Conservation (phyloP, 2,113 vertebrate genomes). For the Sapayoa aenigma region DNA sequence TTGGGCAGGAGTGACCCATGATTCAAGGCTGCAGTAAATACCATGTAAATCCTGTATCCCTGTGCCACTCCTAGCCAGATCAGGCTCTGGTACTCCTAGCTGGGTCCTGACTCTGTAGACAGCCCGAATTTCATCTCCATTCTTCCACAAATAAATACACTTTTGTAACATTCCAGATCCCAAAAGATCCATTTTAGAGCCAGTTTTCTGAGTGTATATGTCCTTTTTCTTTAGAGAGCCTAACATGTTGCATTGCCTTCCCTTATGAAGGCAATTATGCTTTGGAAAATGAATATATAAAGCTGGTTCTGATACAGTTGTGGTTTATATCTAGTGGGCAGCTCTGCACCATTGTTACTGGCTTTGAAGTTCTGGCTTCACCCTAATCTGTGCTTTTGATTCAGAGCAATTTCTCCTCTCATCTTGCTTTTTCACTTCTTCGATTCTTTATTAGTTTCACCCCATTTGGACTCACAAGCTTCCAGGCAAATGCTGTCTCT, state of each 20-base stretch:
- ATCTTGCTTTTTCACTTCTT: not conserved
- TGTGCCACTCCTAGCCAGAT: not conserved
- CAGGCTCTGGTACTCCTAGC: not conserved
- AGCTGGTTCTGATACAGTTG: not conserved
- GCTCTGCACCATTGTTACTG: not conserved
- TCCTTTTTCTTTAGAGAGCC: not conserved
- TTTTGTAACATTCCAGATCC: not conserved
- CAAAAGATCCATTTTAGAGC: not conserved
- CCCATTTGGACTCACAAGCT: not conserved
- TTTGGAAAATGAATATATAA: not conserved
- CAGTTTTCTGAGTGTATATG: not conserved
- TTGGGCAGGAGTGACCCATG: not conserved
- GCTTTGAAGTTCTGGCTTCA: not conserved
- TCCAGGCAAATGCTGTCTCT: not conserved
- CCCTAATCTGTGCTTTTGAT: not conserved
- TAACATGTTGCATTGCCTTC: not conserved
- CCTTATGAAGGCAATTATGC: not conserved
- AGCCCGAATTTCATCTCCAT: not conserved
- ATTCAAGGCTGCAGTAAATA: not conserved
- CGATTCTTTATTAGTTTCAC: not conserved
- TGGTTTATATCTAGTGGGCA: not conserved
- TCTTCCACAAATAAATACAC: not conserved
- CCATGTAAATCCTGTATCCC: not conserved
- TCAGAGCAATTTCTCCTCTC: not conserved
- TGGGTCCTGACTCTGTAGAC: not conserved